phyloP scores from a whole-genome alignment of 2,113 vertebrate species.

The Anolis sagrei region DNA sequence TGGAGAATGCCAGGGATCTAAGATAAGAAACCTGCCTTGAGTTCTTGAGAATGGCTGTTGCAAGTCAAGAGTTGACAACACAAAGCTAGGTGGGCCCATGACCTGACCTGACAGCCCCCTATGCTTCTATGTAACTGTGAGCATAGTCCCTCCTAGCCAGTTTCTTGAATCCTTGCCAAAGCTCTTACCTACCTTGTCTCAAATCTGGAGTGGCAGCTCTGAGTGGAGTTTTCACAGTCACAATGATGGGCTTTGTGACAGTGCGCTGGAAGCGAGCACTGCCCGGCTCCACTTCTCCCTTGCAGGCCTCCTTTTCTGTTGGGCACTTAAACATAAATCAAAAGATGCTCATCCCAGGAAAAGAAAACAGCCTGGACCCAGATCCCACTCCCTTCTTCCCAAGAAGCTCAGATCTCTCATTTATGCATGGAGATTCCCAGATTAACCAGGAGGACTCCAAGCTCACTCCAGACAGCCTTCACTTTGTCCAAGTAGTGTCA shows the following conservation, averaged over 20 bases:
- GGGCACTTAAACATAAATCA: constrained; percentile 73
- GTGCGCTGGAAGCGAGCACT: constrained; percentile 64
- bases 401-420: neutral
- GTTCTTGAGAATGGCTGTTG: neutral
- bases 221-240: constrained; percentile 60
- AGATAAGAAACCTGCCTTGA: neutral
- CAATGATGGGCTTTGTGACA: constrained; percentile 79
- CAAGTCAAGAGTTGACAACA: neutral
- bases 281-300: neutral
- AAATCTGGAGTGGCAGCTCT: neutral
- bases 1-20: no score
- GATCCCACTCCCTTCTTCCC: no score
- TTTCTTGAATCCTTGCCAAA: neutral
- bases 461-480: neutral
- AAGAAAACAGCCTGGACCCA: neutral
- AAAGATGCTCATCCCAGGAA: neutral
- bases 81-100: neutral
- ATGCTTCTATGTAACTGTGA: neutral
- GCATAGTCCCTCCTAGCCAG: neutral
- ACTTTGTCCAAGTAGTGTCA: neutral
- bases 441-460: neutral
- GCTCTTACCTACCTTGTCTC: constrained; percentile 31
- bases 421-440: neutral
- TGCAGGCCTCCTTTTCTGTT: constrained; percentile 28
- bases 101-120: neutral